phyloP scores from a whole-genome alignment of 2,113 vertebrate genomes.

The Cyphomyrus plagiostoma region DNA sequence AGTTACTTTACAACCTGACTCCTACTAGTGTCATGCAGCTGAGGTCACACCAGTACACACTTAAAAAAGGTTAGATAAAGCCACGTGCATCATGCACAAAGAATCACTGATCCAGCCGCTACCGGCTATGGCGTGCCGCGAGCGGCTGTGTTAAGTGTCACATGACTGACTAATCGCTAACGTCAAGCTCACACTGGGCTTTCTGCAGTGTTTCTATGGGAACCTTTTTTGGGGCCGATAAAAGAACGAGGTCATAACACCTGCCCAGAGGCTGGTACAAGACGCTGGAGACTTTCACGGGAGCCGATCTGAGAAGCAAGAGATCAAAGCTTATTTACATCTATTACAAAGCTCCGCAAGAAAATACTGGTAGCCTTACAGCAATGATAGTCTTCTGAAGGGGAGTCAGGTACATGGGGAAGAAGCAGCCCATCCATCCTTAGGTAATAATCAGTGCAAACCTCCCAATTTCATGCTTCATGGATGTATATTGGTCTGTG shows the following conservation, averaged over 20 bases:
- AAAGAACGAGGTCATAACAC: neutral
- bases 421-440: neutral
- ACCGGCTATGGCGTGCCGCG: neutral
- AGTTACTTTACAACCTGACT: neutral
- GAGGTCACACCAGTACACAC: neutral
- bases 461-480: neutral
- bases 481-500: neutral
- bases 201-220: neutral
- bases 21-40: neutral
- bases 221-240: neutral
- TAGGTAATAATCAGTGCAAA: neutral
- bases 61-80: neutral
- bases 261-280: neutral
- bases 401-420: neutral
- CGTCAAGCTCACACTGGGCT: neutral
- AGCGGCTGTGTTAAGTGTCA: neutral
- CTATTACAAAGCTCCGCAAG: neutral
- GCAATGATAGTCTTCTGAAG: neutral
- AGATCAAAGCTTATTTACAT: slow-evolving; percentile 6
- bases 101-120: neutral
- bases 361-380: neutral
- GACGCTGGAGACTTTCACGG: neutral
- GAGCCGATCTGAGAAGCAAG: neutral
- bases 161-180: neutral
- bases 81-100: neutral